Percentiles rank a stretch among this genome's conserved stretches.
Evolutionary conservation across 2,888 invertebrate genomes (phyloP).

Genomic region (Papilio demoleus): DNA sequence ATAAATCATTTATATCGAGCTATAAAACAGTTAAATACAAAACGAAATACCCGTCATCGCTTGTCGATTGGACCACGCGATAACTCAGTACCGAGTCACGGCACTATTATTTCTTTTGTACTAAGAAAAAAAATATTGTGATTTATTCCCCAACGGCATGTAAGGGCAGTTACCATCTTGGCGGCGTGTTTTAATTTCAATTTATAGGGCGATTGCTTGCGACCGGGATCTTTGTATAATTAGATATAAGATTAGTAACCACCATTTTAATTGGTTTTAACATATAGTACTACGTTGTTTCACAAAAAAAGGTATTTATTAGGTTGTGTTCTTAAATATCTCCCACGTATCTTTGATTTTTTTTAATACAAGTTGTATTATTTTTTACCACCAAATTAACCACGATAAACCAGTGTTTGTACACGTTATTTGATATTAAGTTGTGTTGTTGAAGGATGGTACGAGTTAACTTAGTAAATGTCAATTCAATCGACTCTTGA

Average conservation of each 20-base stretch:
- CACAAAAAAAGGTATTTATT: not conserved
- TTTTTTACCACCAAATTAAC: too few species aligned
- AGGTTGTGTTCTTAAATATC: not conserved
- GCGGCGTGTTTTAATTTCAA: constrained; percentile 79
- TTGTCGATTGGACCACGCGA: constrained; percentile 55
- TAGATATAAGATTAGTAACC: constrained; percentile 66
- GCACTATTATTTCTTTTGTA: constrained; percentile 73
- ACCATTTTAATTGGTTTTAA: constrained; percentile 35
- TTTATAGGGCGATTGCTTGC: constrained; percentile 73
- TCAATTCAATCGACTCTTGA: too few species aligned
- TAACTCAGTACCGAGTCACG: constrained; percentile 56
- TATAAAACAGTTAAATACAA: constrained; percentile 9
- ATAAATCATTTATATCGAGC: constrained; percentile 26
- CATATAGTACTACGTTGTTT: not conserved
- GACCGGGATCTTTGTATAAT: constrained; percentile 60
- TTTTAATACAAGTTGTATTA: too few species aligned
- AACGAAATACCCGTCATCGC: constrained; percentile 38
- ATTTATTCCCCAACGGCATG: constrained; percentile 73
- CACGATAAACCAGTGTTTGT: too few species aligned
- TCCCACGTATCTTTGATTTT: too few species aligned
- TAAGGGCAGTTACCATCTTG: constrained; percentile 65
- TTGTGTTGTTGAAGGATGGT: too few species aligned
- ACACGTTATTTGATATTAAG: too few species aligned
- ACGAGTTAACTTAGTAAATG: too few species aligned
- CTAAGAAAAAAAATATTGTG: constrained; percentile 63